Conservation (phyloP, 2,797 vertebrate species). For the Heteromormyrus szaboi region DNA sequence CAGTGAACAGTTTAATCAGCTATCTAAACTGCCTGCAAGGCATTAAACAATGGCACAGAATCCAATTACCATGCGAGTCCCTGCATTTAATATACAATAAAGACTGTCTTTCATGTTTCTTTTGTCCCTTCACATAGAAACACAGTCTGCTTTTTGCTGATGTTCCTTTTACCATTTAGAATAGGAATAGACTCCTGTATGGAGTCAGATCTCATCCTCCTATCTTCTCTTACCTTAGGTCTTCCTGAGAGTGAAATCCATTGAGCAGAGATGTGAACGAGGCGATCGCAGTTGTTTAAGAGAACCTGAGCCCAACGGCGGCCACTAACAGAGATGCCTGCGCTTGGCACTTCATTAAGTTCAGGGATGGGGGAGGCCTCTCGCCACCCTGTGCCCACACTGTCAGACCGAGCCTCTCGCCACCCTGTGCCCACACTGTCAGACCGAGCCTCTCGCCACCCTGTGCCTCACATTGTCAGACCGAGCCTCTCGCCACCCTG, state of each 20-base stretch:
- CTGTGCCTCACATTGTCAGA: too few species aligned
- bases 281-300: not conserved
- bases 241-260: not conserved
- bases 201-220: not conserved
- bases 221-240: not conserved
- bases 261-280: not conserved
- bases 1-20: not conserved
- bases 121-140: not conserved
- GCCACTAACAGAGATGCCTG: not conserved
- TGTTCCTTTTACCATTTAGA: not conserved
- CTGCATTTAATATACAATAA: not conserved
- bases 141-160: not conserved
- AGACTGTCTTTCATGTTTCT: not conserved
- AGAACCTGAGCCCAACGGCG: not conserved
- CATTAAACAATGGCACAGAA: not conserved
- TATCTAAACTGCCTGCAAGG: not conserved
- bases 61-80: not conserved
- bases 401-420: too few species aligned
- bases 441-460: too few species aligned
- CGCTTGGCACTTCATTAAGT: not conserved
- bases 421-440: too few species aligned
- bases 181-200: not conserved
- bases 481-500: too few species aligned
- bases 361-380: not conserved
- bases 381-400: not conserved